Base-by-base conservation (phyloP, 2,797 vertebrate genomes). In the Urophycis tenuis region DNA sequence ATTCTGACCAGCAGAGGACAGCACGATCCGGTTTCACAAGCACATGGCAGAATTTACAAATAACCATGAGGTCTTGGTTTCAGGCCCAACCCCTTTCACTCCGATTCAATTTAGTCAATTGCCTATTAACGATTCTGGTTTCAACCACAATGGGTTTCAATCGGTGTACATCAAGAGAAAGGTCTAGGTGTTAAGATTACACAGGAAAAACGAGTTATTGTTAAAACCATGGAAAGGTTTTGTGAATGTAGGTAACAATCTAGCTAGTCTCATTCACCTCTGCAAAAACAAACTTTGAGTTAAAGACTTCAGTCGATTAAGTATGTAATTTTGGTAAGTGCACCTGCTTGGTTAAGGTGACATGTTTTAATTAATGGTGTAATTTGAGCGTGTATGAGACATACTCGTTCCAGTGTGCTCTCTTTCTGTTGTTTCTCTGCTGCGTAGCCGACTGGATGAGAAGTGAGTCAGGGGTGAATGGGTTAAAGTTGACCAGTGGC, bases 401-500 rank as follows among this genome's bases (percentile, higher is more conserved):
- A 71, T 92, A 99, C 97, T 97, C 96, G 41, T 98, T 97, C 95
- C 96, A 96, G 81, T 97, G 95, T 0, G 94, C 93, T 75, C 98
- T 92, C 87, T 99, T 99, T 87, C 97, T 94, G 83, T 94, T 94
- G 69, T 93, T 94, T 78, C 94, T 94, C 81, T 95, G 95, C 81
- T 94, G 93, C 3, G 94, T 93, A 74, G 95, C 95, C 1, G 93
- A 95, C 85, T 98, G 96, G 86, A 98, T 93, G 49, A 97, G 94
- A 81, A 99, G 78, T 31, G 96, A 96, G 88, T 98, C 97, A 0
- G 97, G 98, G 74, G 98, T 99, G 90, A 99, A 99, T 19, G 97
- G 98, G 92, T 99, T 99, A 87, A 99, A 95, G 91, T 99, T 99
- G 87, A 99, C 96, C 80, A 93, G 92, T 25, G 96, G 97, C 7